phyloP scores from a whole-genome alignment of 2,113 vertebrate genomes.

The Meriones unguiculatus region DNA sequence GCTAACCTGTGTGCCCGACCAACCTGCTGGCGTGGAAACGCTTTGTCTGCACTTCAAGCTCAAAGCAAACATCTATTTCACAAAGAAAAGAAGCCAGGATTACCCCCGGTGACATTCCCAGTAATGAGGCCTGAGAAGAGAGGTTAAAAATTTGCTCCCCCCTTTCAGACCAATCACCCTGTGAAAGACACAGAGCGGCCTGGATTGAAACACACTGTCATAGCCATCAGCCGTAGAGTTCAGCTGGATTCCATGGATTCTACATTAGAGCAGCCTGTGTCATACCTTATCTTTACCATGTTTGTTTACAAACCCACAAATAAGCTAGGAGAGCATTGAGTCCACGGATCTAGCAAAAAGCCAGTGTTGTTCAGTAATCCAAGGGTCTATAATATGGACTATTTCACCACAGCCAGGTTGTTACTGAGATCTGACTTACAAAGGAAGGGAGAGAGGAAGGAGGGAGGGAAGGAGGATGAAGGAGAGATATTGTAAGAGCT shows the following conservation, averaged over 20 bases:
- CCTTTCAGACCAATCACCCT: neutral
- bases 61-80: neutral
- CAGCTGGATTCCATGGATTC: neutral
- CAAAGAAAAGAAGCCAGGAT: neutral
- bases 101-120: neutral
- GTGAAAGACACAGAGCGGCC: neutral
- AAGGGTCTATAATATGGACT: neutral
- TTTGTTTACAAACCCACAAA: neutral
- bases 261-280: neutral
- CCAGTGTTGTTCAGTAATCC: rapidly evolving
- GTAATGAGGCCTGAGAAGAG: neutral
- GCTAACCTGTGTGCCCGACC: neutral
- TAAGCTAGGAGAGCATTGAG: neutral
- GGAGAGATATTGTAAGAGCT: neutral
- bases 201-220: neutral
- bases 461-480: neutral
- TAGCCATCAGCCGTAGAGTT: neutral
- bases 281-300: neutral
- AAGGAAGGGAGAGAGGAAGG: too few species aligned
- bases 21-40: neutral
- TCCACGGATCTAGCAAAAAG: neutral
- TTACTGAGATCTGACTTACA: neutral
- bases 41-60: neutral
- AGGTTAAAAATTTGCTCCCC: neutral
- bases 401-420: neutral